Conservation (phyloP, 2,888 invertebrate genomes). For the Mesorhabditis belari region DNA sequence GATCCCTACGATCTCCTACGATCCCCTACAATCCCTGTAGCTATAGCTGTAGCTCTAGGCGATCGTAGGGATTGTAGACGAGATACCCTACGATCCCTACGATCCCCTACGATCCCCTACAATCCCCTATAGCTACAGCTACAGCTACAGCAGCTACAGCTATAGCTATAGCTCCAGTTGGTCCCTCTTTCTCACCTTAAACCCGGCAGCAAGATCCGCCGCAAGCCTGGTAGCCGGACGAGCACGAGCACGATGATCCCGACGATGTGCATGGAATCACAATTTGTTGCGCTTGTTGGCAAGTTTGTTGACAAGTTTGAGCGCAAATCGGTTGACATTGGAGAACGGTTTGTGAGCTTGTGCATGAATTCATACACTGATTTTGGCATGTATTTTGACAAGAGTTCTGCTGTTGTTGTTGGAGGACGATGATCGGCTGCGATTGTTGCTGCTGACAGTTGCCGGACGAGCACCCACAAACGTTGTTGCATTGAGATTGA, state of each 20-base stretch:
- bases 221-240: conserved; percentile 33
- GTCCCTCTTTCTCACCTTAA: no score
- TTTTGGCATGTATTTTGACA: conserved; percentile 29
- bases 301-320: conserved; percentile 36
- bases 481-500: conserved; percentile 27
- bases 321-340: conserved; percentile 35
- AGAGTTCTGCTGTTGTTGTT: conserved; percentile 17
- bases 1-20: no score
- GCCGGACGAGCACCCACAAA: conserved; percentile 22
- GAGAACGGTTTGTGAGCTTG: conserved; percentile 4
- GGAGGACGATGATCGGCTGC: conserved; percentile 24
- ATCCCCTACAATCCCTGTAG: no score
- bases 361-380: conserved; percentile 34
- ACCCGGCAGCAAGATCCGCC: conserved; percentile 37
- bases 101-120: no score
- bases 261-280: conserved; percentile 16
- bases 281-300: conserved; percentile 33
- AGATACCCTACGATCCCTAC: no score
- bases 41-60: no score
- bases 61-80: no score
- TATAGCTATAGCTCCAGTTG: no score
- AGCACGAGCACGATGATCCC: conserved; percentile 26
- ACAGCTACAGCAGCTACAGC: no score
- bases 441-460: conserved; percentile 22
- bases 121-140: no score